Evolutionary conservation across 2,113 vertebrate species (phyloP).

Genomic region (Centropus bengalensis): DNA sequence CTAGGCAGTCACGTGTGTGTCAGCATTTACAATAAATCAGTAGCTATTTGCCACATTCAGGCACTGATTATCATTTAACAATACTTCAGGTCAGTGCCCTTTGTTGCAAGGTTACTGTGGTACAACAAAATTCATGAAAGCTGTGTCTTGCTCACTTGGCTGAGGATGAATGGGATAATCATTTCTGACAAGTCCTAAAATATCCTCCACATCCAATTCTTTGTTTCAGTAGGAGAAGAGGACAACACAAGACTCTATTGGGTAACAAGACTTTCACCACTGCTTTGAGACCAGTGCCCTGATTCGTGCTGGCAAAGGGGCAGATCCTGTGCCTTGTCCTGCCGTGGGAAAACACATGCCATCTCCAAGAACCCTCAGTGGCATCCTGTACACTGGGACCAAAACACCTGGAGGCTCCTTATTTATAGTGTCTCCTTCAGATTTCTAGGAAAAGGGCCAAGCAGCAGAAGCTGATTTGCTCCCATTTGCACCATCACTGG

Average conservation of each 20-base stretch:
- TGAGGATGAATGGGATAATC: not conserved
- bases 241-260: not conserved
- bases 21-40: not conserved
- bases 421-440: rapidly evolving
- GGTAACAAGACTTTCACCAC: not conserved
- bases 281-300: not conserved
- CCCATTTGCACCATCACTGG: not conserved
- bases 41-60: not conserved
- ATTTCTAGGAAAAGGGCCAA: not conserved
- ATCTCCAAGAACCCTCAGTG: not conserved
- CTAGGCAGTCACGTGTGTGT: rapidly evolving
- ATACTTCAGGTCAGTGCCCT: not conserved
- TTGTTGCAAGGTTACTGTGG: not conserved
- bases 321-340: not conserved
- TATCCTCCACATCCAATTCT: not conserved
- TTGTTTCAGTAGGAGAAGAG: not conserved
- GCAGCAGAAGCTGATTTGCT: not conserved
- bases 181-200: not conserved
- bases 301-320: rapidly evolving
- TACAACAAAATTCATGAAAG: not conserved
- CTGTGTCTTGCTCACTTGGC: not conserved
- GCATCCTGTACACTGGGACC: not conserved
- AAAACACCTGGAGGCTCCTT: not conserved
- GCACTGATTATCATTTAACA: not conserved
- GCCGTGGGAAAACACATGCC: not conserved